These are phyloP conservation scores for Archips xylosteana DNA, from an alignment of 2,888 invertebrate species.

Conservation along the genomic window DNA sequence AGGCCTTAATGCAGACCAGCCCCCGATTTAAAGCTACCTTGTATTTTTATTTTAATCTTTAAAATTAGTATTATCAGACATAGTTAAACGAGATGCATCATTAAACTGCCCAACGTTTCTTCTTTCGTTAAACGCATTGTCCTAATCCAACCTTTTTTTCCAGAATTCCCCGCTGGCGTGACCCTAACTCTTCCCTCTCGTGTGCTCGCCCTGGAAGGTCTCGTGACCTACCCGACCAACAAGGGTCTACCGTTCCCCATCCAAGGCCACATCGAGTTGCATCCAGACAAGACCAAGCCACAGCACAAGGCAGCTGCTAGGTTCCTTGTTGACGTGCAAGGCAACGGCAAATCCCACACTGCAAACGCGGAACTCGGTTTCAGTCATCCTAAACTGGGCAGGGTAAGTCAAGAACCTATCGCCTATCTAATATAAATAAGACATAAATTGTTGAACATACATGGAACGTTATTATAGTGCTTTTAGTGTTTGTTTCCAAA, in stretches of 20 bases:
- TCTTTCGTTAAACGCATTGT: neutral
- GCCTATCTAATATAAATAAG: neutral
- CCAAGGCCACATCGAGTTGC: conserved; percentile 87
- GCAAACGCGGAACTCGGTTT: conserved; percentile 86
- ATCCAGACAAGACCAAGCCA: conserved; percentile 90
- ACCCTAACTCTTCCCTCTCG: conserved; percentile 89
- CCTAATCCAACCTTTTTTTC: conserved; percentile 1
- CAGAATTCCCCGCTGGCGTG: conserved; percentile 78
- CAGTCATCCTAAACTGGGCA: conserved; percentile 88
- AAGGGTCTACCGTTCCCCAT: conserved; percentile 84
- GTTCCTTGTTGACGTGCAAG: conserved; percentile 82
- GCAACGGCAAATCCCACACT: conserved; percentile 76
- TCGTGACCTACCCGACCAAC: conserved; percentile 75
- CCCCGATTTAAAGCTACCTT: no score
- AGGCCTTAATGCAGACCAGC: no score
- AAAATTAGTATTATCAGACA: no score
- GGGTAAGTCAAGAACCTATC: conserved; percentile 63
- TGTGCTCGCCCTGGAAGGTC: conserved; percentile 87
- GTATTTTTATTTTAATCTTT: no score
- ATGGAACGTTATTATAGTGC: no score
- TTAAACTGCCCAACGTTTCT: no score
- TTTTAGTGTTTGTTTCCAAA: no score
- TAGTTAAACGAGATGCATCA: no score
- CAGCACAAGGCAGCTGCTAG: conserved; percentile 87
- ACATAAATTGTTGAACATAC: no score